Conservation (phyloP, 2,113 vertebrate species). For the Ceuthmochares aereus region DNA sequence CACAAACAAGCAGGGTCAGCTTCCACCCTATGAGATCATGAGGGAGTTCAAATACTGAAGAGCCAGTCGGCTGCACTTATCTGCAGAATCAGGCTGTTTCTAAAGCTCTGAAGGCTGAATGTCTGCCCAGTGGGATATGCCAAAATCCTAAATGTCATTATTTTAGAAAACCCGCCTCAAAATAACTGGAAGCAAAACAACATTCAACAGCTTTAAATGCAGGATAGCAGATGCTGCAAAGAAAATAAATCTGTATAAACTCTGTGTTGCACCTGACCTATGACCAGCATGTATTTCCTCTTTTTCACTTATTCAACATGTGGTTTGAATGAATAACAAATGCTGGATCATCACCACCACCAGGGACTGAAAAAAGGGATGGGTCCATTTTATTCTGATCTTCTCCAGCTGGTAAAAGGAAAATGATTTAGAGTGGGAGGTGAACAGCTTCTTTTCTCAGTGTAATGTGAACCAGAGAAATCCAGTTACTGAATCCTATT, state of each 20-base stretch:
- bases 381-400: slow-evolving; percentile 56
- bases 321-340: slow-evolving; percentile 39
- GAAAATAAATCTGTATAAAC: slow-evolving; percentile 57
- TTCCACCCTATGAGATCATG: slow-evolving; percentile 60
- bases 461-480: slow-evolving; percentile 42
- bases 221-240: slow-evolving; percentile 26
- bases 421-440: slow-evolving; percentile 58
- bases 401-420: slow-evolving; percentile 57
- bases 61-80: background rate
- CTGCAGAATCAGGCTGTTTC: background rate
- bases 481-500: slow-evolving; percentile 16
- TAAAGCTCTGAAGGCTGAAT: background rate
- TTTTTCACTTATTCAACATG: slow-evolving; percentile 51
- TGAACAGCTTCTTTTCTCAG: slow-evolving; percentile 39
- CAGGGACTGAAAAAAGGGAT: slow-evolving; percentile 34
- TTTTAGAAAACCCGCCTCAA: slow-evolving; percentile 12
- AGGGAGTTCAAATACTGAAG: background rate
- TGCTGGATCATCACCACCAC: slow-evolving; percentile 16
- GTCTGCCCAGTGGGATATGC: background rate
- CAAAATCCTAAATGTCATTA: background rate
- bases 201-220: background rate
- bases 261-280: slow-evolving; percentile 59
- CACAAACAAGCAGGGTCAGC: slow-evolving; percentile 18
- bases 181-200: slow-evolving; percentile 26
- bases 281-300: slow-evolving; percentile 50